These are phyloP conservation scores for Glaucopsyche alexis DNA, from an alignment of 2,888 invertebrate species.

Conservation along the genomic window DNA sequence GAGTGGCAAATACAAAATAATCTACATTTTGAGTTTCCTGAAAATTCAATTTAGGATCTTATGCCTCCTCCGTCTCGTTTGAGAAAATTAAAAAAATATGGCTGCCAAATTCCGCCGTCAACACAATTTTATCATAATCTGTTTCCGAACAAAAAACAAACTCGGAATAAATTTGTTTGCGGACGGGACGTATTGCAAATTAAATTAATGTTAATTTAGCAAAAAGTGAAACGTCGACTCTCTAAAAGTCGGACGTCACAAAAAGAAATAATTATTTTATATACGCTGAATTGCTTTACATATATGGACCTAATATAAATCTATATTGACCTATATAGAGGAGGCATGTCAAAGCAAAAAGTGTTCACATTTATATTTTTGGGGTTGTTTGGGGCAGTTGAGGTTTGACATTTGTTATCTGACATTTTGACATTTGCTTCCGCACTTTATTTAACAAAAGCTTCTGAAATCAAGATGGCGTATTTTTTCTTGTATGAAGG, in stretches of 20 bases:
- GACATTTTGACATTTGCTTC: too few species aligned
- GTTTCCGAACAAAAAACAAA: conserved; percentile 64
- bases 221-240: conserved; percentile 18
- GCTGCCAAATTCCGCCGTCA: conserved; percentile 64
- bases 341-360: too few species aligned
- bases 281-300: not conserved
- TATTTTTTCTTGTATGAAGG: too few species aligned
- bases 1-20: too few species aligned
- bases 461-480: too few species aligned
- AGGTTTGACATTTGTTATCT: too few species aligned
- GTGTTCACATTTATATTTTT: too few species aligned
- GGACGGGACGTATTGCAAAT: conserved; percentile 36
- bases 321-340: too few species aligned
- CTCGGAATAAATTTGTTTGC: conserved; percentile 39
- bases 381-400: too few species aligned
- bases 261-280: not conserved
- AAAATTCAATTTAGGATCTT: conserved; percentile 4
- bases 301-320: too few species aligned
- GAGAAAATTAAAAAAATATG: conserved; percentile 77
- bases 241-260: not conserved
- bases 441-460: too few species aligned
- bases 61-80: conserved; percentile 55
- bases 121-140: conserved; percentile 74
- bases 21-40: not conserved
- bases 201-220: conserved; percentile 31